Conservation (phyloP, 23 tunicate genomes). For the Ascidia mentula region DNA sequence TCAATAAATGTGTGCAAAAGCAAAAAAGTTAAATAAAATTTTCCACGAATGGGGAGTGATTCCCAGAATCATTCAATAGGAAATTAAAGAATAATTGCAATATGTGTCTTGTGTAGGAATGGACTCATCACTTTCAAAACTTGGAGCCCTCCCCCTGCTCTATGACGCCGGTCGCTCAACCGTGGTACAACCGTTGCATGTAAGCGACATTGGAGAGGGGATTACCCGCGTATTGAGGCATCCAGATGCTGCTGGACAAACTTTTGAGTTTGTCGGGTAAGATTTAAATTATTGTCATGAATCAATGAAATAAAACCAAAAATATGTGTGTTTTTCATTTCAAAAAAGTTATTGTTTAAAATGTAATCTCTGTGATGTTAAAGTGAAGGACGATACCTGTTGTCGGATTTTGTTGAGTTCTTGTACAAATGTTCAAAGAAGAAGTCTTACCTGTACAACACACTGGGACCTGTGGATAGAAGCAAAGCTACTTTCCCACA, state of each 20-base stretch:
- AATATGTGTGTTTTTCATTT: not conserved
- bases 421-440: not conserved
- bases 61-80: no score
- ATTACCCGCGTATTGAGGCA: conserved; percentile 61
- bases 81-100: not conserved
- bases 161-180: conserved; percentile 76
- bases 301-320: no score
- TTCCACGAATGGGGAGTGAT: no score
- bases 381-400: not conserved
- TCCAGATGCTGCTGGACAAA: conserved; percentile 86
- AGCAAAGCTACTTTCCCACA: conserved; percentile 2
- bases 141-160: conserved; percentile 62
- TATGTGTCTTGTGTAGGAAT: not conserved
- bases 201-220: conserved; percentile 80
- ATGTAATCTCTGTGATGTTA: not conserved
- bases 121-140: not conserved
- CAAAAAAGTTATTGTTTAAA: not conserved
- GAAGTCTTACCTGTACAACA: not conserved
- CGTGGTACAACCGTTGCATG: conserved; percentile 62
- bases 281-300: not conserved
- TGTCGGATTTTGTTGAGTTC: conserved; percentile 19
- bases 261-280: conserved; percentile 92
- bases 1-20: no score
- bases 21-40: no score
- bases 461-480: conserved; percentile 19